phyloP scores from a whole-genome alignment of 2,797 vertebrate species.

The Sebastiscus tertius region DNA sequence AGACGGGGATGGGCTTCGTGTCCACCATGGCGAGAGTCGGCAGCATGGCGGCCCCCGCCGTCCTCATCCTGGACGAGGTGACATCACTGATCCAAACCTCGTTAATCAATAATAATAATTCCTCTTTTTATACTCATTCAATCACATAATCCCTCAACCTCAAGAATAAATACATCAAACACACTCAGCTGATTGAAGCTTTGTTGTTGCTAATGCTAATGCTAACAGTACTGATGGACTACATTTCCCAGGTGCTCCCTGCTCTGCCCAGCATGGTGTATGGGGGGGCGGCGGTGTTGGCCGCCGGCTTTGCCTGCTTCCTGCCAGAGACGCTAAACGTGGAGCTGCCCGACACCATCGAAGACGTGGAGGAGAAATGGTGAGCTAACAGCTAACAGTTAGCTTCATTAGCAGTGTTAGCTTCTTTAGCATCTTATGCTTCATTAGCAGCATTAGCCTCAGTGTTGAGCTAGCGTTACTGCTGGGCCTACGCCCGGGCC shows the following conservation, averaged over 20 bases:
- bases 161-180: neutral
- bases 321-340: slow-evolving; percentile 89
- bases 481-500: neutral
- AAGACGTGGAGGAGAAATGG: slow-evolving; percentile 86
- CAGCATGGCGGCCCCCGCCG: slow-evolving; percentile 90
- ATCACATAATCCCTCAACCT: neutral
- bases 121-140: neutral
- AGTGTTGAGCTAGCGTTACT: neutral
- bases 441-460: neutral
- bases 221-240: neutral
- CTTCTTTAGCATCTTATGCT: too few species aligned
- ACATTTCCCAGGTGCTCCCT: slow-evolving; percentile 75
- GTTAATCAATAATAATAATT: neutral
- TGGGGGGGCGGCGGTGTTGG: slow-evolving; percentile 81
- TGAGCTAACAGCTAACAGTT: slow-evolving; percentile 44
- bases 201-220: neutral
- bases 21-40: slow-evolving; percentile 91
- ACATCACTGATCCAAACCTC: neutral
- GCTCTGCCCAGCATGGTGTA: slow-evolving; percentile 87
- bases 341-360: slow-evolving; percentile 89
- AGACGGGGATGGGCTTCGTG: slow-evolving; percentile 90
- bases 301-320: slow-evolving; percentile 77
- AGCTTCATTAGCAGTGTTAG: neutral
- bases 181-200: neutral
- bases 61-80: slow-evolving; percentile 88